Evolutionary conservation across 2,888 invertebrate genomes (phyloP).

Genomic region (Notocelia uddmanniana): DNA sequence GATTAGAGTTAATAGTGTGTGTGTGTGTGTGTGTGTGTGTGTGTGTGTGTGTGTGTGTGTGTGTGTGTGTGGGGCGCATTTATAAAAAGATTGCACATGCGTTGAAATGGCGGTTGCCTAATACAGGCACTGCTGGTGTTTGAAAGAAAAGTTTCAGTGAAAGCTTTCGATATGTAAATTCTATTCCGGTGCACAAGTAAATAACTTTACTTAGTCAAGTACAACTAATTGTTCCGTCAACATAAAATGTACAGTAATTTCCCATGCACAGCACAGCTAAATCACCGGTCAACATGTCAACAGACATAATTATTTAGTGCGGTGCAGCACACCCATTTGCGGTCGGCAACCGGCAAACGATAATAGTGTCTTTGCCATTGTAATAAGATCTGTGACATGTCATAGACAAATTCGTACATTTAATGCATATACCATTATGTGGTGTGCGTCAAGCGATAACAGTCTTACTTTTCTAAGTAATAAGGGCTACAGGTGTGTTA

Average conservation of each 20-base stretch:
- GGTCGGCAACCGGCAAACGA: neutral
- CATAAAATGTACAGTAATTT: conserved; percentile 14
- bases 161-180: neutral
- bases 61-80: too few relatives aligned
- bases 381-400: conserved; percentile 8
- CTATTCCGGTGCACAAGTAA: neutral
- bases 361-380: neutral
- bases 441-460: conserved; percentile 1
- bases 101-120: too few relatives aligned
- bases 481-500: conserved; percentile 29
- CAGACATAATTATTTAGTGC: conserved; percentile 13
- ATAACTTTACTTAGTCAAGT: neutral
- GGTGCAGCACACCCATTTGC: neutral
- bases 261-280: conserved; percentile 1
- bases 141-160: neutral
- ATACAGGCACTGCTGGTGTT: neutral
- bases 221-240: conserved; percentile 18
- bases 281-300: conserved; percentile 22
- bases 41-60: too few relatives aligned
- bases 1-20: too few relatives aligned
- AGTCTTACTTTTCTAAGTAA: neutral
- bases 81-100: too few relatives aligned
- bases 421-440: neutral
- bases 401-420: conserved; percentile 5
- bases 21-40: too few relatives aligned